phyloP scores from a whole-genome alignment of 1,140 invertebrate genomes.

The Nixonia krombeini region DNA sequence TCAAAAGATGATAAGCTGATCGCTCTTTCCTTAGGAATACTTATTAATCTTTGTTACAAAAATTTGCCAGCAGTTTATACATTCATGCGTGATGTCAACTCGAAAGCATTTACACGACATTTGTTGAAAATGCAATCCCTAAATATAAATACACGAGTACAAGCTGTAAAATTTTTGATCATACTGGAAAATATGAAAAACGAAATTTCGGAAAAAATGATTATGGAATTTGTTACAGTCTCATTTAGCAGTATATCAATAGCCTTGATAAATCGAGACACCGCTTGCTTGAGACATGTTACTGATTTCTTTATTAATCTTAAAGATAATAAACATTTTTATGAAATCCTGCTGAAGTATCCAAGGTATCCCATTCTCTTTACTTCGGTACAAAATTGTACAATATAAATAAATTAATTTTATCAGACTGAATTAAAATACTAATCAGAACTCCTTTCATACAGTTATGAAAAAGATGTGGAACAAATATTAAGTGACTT shows the following conservation, averaged over 20 bases:
- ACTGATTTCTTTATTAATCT: conserved; percentile 75
- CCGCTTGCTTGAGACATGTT: conserved; percentile 70
- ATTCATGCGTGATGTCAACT: conserved; percentile 76
- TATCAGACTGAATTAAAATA: neutral
- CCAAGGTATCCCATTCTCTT: too few relatives aligned
- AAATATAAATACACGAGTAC: conserved; percentile 67
- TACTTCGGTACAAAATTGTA: too few relatives aligned
- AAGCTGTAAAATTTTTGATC: conserved; percentile 73
- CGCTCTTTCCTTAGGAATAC: conserved; percentile 75
- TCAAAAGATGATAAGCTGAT: conserved; percentile 74
- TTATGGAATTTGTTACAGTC: conserved; percentile 69
- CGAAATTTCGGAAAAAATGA: conserved; percentile 69
- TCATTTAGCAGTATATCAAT: conserved; percentile 70
- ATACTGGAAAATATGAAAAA: conserved; percentile 72
- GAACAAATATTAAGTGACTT: conserved; percentile 54
- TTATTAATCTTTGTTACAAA: conserved; percentile 81
- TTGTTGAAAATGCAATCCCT: conserved; percentile 72
- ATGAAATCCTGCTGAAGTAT: conserved; percentile 40
- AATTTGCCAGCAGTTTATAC: conserved; percentile 78
- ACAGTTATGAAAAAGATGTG: conserved; percentile 58
- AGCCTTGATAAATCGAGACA: conserved; percentile 69
- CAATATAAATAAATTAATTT: conserved; percentile 3
- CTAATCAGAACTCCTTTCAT: too few relatives aligned
- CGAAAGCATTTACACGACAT: conserved; percentile 74
- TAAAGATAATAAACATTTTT: conserved; percentile 58